phyloP scores from a whole-genome alignment of 92 coral and sea anemone genomes.

The Hydrozoanthus gracilis region DNA sequence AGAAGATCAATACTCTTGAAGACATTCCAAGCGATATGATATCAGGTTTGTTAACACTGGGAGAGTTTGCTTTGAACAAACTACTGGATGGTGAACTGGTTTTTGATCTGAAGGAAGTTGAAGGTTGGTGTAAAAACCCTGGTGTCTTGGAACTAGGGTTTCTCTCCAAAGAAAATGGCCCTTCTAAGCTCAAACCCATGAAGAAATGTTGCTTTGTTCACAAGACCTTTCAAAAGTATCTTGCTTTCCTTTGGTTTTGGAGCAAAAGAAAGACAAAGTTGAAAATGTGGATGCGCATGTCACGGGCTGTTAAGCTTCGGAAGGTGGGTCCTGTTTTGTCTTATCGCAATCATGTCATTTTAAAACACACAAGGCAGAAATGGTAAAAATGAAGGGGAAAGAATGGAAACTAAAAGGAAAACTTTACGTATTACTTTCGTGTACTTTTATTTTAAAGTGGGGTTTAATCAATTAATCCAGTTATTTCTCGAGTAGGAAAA shows the following conservation, averaged over 20 bases:
- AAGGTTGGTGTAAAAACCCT: constrained; percentile 55
- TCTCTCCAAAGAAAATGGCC: constrained; percentile 71
- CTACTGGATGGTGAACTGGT: constrained; percentile 71
- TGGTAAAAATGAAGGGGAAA: too few relatives aligned
- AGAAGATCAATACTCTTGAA: constrained; percentile 52
- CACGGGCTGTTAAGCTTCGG: constrained; percentile 66
- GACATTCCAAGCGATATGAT: constrained; percentile 76
- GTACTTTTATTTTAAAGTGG: too few relatives aligned
- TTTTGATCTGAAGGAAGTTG: constrained; percentile 69
- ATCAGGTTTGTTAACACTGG: constrained; percentile 69
- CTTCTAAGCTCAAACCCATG: constrained; percentile 80
- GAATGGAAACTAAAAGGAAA: too few relatives aligned
- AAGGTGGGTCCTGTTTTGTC: background rate
- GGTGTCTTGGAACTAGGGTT: constrained; percentile 76
- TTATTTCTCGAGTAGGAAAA: too few relatives aligned
- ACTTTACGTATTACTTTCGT: too few relatives aligned
- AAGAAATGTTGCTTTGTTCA: constrained; percentile 80
- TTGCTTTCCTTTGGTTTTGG: constrained; percentile 87
- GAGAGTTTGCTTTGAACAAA: constrained; percentile 74
- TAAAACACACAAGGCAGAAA: too few relatives aligned
- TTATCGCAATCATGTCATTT: too few relatives aligned
- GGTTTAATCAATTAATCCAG: too few relatives aligned
- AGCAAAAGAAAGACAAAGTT: constrained; percentile 58
- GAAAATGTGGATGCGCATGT: constrained; percentile 69
- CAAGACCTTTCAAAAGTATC: constrained; percentile 79